These are phyloP conservation scores for Eucera pruinosa DNA, from an alignment of 2,888 invertebrate genomes.

Conservation along the genomic window DNA sequence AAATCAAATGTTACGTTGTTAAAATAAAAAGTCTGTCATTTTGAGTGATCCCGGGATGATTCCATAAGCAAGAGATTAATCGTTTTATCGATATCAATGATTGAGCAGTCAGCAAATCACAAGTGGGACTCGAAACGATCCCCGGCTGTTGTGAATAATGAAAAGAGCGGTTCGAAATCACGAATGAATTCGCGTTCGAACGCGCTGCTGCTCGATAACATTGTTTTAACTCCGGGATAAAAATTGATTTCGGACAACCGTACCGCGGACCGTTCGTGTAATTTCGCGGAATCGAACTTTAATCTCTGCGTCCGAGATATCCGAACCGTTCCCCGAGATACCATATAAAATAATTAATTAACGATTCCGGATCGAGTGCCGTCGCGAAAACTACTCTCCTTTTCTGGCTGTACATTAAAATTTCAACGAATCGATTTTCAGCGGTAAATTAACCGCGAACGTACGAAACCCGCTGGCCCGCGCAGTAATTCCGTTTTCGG, in stretches of 20 bases:
- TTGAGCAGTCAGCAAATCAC: constrained; percentile 2
- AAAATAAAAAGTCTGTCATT: not conserved
- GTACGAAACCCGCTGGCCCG: not conserved
- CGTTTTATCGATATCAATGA: not conserved
- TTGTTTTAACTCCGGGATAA: constrained; percentile 18
- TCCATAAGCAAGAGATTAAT: not conserved
- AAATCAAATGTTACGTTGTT: not conserved
- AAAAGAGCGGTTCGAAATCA: constrained; percentile 7
- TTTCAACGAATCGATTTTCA: constrained; percentile 23
- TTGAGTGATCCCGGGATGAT: not conserved
- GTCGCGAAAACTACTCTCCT: not conserved
- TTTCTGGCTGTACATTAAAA: constrained; percentile 4
- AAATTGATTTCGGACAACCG: constrained; percentile 14
- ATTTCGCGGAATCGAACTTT: constrained; percentile 11
- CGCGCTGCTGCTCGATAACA: constrained; percentile 10
- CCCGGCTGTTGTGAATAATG: constrained; percentile 10
- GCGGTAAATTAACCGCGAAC: constrained; percentile 30
- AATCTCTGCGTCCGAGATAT: constrained; percentile 23
- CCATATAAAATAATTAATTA: constrained; percentile 25
- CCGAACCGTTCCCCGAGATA: not conserved
- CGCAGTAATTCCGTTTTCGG: constrained; percentile 38
- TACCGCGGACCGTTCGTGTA: not conserved
- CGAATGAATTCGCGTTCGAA: not conserved
- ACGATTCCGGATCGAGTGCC: not conserved
- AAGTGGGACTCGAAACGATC: constrained; percentile 1